phyloP scores from a whole-genome alignment of 2,113 vertebrate species.

The Pygoscelis adeliae region DNA sequence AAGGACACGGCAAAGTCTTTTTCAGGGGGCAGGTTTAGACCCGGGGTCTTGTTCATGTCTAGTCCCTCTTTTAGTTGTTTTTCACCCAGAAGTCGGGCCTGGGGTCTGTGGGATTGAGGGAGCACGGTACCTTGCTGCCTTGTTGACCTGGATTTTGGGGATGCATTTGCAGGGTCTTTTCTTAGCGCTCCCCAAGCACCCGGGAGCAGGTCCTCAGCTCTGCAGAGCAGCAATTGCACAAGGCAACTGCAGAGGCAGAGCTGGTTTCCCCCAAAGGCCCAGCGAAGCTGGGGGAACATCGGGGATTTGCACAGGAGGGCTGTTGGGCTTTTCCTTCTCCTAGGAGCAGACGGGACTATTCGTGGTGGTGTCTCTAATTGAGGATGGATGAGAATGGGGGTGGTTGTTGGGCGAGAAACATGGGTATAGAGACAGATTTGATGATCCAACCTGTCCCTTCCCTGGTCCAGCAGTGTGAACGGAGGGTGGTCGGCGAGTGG shows the following conservation, averaged over 20 bases:
- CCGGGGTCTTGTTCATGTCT: accelerated
- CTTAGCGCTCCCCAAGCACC: not conserved
- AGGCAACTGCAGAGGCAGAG: not conserved
- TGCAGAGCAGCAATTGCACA: not conserved
- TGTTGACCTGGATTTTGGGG: not conserved
- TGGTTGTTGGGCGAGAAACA: accelerated
- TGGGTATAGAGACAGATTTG: not conserved
- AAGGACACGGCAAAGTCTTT: not conserved
- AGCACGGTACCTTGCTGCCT: accelerated
- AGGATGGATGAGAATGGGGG: not conserved
- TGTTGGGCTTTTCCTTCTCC: not conserved
- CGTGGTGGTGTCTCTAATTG: not conserved
- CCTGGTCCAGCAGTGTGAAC: not conserved
- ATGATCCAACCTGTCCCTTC: not conserved
- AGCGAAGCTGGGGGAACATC: accelerated
- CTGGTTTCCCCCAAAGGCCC: not conserved
- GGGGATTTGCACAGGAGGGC: not conserved
- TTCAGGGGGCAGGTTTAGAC: not conserved
- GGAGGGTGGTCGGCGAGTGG: not conserved
- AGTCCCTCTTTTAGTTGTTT: not conserved
- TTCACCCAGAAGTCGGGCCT: not conserved
- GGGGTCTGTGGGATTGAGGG: not conserved
- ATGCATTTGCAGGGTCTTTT: not conserved
- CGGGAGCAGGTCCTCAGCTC: not conserved
- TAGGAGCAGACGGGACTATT: not conserved